These are phyloP conservation scores for Paradoxurus hermaphroditus DNA, from an alignment of 2,113 vertebrate species.

Conservation along the genomic window DNA sequence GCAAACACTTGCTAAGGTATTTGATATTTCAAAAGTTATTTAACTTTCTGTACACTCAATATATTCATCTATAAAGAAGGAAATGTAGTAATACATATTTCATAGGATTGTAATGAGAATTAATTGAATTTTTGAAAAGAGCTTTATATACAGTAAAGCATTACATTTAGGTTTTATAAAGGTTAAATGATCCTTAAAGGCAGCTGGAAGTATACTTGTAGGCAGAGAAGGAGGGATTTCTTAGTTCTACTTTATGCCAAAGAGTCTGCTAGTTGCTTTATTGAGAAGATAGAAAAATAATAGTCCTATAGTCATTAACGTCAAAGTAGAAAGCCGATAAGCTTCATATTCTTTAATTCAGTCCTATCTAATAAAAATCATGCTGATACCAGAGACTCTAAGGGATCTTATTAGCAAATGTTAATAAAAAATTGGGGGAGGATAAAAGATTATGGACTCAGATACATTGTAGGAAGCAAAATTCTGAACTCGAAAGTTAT, in stretches of 20 bases:
- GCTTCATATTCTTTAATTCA: neutral
- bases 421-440: neutral
- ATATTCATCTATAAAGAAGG: neutral
- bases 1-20: constrained; percentile 10
- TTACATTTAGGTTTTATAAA: constrained; percentile 46
- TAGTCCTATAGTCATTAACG: constrained; percentile 27
- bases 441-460: neutral
- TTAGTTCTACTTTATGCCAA: constrained; percentile 9
- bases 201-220: constrained; percentile 15
- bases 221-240: neutral
- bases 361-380: constrained; percentile 8
- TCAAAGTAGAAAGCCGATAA: constrained; percentile 33
- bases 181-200: constrained; percentile 41
- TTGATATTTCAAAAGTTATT: constrained; percentile 13
- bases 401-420: neutral
- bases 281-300: constrained; percentile 23
- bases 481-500: neutral
- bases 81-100: constrained; percentile 23
- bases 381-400: neutral
- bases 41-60: constrained; percentile 18
- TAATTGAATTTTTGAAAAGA: constrained; percentile 50
- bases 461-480: neutral
- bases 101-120: constrained; percentile 37
- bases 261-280: constrained; percentile 33
- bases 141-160: constrained; percentile 27